Evolutionary conservation across 2,113 vertebrate genomes (phyloP).

Genomic region (Thunnus thynnus): DNA sequence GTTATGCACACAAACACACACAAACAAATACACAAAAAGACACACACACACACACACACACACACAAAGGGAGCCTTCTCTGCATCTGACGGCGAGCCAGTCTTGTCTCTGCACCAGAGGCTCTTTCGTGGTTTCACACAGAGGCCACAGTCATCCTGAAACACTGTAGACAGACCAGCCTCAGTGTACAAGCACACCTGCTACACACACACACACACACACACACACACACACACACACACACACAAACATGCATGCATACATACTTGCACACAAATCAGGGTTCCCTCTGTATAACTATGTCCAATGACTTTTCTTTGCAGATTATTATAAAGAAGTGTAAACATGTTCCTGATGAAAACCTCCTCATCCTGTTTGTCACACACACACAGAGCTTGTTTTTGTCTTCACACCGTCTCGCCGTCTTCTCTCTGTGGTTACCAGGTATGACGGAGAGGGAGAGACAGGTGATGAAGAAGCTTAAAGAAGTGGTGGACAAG

Average conservation of each 20-base stretch:
- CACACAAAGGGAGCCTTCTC: conserved; percentile 79
- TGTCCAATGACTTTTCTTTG: background rate
- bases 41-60: conserved; percentile 57
- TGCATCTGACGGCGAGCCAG: conserved; percentile 67
- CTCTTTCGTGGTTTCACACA: conserved; percentile 69
- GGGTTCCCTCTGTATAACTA: background rate
- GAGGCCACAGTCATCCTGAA: conserved; percentile 71
- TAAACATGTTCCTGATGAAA: too few species aligned
- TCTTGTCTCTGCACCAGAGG: conserved; percentile 57
- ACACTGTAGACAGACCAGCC: conserved; percentile 62
- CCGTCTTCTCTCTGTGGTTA: background rate
- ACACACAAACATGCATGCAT: conserved; percentile 1
- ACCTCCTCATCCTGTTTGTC: background rate
- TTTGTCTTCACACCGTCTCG: background rate
- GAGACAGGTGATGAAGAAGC: conserved; percentile 98
- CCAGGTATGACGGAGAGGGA: conserved; percentile 97
- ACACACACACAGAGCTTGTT: background rate
- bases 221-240: conserved; percentile 15
- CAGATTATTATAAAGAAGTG: too few species aligned
- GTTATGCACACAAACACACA: background rate
- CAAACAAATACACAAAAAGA: conserved; percentile 7
- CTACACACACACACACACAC: conserved; percentile 19
- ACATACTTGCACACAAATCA: conserved; percentile 22
- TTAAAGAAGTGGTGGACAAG: conserved; percentile 98
- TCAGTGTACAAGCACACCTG: conserved; percentile 73